Percentiles rank a stretch among this genome's conserved stretches.
These are phyloP conservation scores for Chaenogobius annularis DNA, from an alignment of 2,113 vertebrate species.

Conservation along the genomic window DNA sequence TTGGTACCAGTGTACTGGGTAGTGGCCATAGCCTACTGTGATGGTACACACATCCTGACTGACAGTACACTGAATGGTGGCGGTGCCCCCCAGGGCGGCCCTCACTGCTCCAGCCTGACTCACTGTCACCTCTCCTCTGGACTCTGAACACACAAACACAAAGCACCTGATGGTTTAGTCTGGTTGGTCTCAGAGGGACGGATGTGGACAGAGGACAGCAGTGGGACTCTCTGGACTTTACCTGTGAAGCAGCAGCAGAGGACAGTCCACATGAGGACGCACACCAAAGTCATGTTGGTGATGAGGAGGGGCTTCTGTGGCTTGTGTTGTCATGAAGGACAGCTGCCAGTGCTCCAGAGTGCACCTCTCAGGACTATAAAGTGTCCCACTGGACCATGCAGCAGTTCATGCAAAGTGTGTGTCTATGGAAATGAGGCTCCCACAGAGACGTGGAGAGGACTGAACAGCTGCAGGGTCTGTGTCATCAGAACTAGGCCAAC, in stretches of 20 bases:
- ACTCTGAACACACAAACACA: constrained; percentile 2
- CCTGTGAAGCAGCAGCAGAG: background rate
- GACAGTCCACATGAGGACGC: background rate
- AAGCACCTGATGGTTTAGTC: background rate
- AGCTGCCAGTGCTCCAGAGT: background rate
- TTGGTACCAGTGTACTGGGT: background rate
- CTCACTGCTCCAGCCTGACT: background rate
- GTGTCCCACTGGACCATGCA: constrained; percentile 1
- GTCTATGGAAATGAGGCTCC: background rate
- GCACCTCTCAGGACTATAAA: background rate
- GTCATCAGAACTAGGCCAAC: background rate
- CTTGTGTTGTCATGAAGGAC: background rate
- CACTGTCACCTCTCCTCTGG: background rate
- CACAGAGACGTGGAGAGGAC: background rate
- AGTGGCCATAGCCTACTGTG: no score
- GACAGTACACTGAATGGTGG: background rate
- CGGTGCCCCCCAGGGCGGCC: background rate
- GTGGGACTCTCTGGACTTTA: background rate
- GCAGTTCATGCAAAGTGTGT: background rate
- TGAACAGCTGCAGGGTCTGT: background rate
- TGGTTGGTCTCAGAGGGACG: background rate
- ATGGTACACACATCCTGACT: background rate
- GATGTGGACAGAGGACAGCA: background rate
- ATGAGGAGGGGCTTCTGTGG: background rate
- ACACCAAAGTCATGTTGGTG: background rate